Percentiles rank a stretch among this genome's conserved stretches.
Conservation (phyloP, 2,797 vertebrate species). For the Pipistrellus kuhlii region DNA sequence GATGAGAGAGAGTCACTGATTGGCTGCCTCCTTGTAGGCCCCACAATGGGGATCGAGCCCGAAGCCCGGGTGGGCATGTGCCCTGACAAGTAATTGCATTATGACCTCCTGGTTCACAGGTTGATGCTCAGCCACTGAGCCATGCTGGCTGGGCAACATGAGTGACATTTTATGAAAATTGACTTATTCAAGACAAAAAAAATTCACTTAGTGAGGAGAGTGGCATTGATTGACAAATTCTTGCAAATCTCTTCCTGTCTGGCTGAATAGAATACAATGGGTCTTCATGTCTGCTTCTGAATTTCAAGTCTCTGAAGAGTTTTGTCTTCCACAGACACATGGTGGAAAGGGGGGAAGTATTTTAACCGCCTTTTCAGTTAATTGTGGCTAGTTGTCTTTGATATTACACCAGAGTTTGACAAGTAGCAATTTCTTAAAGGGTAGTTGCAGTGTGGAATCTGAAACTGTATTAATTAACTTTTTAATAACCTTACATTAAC, state of each 20-base stretch:
- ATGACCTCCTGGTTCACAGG: too few relatives aligned
- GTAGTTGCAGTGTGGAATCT: background rate
- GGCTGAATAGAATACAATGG: background rate
- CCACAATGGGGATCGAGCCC: too few relatives aligned
- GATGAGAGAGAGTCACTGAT: too few relatives aligned
- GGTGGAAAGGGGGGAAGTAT: background rate
- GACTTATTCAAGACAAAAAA: background rate
- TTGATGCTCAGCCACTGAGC: too few relatives aligned
- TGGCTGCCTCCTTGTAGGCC: too few relatives aligned
- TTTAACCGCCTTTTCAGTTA: slow-evolving; percentile 36
- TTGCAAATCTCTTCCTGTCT: background rate
- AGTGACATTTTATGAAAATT: background rate
- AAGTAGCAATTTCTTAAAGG: slow-evolving; percentile 30
- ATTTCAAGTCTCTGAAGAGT: background rate
- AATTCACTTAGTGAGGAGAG: background rate
- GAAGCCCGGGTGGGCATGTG: too few relatives aligned
- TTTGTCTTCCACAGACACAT: background rate
- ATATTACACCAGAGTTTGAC: background rate
- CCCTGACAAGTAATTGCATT: too few relatives aligned
- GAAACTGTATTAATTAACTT: slow-evolving; percentile 50
- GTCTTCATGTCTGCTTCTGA: background rate
- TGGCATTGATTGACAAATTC: background rate
- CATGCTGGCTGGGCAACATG: background rate
- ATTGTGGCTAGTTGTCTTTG: slow-evolving; percentile 10
- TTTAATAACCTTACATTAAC: background rate